Percentiles rank a stretch among this genome's conserved stretches.
Evolutionary conservation across 2,888 invertebrate species (phyloP).

Genomic region (Eupithecia vulgata): DNA sequence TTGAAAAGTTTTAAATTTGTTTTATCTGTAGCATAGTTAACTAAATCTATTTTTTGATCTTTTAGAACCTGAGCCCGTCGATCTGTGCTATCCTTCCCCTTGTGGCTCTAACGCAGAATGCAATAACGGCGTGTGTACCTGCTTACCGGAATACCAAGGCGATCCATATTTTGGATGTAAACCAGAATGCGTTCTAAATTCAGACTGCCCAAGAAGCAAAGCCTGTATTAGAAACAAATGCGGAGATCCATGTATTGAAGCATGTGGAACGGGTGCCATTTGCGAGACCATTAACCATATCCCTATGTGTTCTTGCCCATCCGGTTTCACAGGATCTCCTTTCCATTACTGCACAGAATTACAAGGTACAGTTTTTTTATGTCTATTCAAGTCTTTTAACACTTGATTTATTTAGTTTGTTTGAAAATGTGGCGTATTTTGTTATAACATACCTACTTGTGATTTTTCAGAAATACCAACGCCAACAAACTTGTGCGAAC

Average conservation of each 20-base stretch:
- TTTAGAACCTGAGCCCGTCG: conserved; percentile 70
- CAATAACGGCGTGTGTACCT: conserved; percentile 87
- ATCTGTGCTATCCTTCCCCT: conserved; percentile 88
- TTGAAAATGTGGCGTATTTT: not conserved
- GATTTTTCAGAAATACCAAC: conserved; percentile 56
- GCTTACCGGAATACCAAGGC: conserved; percentile 88
- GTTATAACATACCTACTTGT: conserved; percentile 2
- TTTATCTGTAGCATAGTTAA: not conserved
- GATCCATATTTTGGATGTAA: conserved; percentile 90
- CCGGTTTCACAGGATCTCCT: conserved; percentile 87
- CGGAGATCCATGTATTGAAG: conserved; percentile 88
- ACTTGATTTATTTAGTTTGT: not conserved
- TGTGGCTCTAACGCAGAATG: conserved; percentile 88
- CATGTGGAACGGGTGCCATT: conserved; percentile 85
- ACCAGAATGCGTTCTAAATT: conserved; percentile 91
- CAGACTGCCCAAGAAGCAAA: conserved; percentile 87
- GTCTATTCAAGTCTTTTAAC: not conserved
- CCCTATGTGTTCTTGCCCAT: conserved; percentile 87
- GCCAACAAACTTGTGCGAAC: conserved; percentile 66
- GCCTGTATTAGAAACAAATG: conserved; percentile 91
- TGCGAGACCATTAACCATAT: conserved; percentile 87
- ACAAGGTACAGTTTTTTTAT: conserved; percentile 54
- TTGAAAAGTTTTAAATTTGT: too few species aligned
- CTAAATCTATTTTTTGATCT: conserved; percentile 33
- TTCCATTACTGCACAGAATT: conserved; percentile 82